A percentile compares a stretch with the other conserved stretches of the same genome.
phyloP scores from a whole-genome alignment of 1,140 invertebrate genomes.

The Pinna nobilis region DNA sequence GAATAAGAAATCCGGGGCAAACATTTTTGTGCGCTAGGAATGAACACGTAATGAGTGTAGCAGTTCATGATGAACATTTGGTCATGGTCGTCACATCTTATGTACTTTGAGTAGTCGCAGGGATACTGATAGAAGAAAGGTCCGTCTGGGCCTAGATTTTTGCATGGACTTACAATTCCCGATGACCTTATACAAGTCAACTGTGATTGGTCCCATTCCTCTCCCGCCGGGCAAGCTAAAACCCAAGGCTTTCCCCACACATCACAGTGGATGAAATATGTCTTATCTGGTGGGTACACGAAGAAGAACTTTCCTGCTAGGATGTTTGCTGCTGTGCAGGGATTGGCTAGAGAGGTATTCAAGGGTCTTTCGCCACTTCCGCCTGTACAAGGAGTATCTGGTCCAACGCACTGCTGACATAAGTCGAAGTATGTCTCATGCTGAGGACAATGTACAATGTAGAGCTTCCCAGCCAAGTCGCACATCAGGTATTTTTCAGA shows the following conservation, averaged over 20 bases:
- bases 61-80: slow-evolving; percentile 26
- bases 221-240: slow-evolving; percentile 27
- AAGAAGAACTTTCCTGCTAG: slow-evolving; percentile 49
- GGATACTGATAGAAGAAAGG: slow-evolving; percentile 22
- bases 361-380: not conserved
- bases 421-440: slow-evolving; percentile 40
- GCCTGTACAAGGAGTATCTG: slow-evolving; percentile 19
- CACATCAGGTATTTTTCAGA: slow-evolving; percentile 52
- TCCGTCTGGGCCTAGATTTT: not conserved
- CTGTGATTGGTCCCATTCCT: slow-evolving; percentile 45
- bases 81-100: slow-evolving; percentile 38
- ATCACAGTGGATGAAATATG: slow-evolving; percentile 56
- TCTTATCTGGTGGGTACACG: slow-evolving; percentile 39
- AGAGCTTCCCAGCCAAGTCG: slow-evolving; percentile 44
- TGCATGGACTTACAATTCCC: slow-evolving; percentile 12
- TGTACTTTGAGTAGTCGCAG: slow-evolving; percentile 32
- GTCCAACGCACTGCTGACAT: slow-evolving; percentile 50
- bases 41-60: slow-evolving; percentile 14
- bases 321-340: slow-evolving; percentile 52
- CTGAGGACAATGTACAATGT: slow-evolving; percentile 52
- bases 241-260: slow-evolving; percentile 58
- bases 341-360: slow-evolving; percentile 39
- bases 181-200: slow-evolving; percentile 42
- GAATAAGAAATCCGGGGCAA: slow-evolving; percentile 4
- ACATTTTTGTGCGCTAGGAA: slow-evolving; percentile 12